Base-by-base conservation (phyloP, 2,113 vertebrate genomes). In the Phylloscopus trochilus region DNA sequence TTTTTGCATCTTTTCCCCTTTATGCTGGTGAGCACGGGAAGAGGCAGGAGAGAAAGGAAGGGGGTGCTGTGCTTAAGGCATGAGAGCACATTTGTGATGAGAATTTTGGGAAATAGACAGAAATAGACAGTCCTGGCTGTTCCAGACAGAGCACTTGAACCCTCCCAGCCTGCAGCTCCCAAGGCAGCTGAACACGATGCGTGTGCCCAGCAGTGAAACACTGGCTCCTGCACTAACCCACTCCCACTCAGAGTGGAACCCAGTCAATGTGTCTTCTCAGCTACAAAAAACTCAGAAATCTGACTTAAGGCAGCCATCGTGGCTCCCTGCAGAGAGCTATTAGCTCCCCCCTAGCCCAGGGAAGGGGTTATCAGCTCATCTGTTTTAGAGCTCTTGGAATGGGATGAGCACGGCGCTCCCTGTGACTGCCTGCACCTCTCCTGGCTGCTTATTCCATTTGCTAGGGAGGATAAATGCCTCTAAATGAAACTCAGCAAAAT, bases 161-260 rank as follows among this genome's bases (percentile, higher is more conserved):
- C 23, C 43, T n/a, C 0, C 0, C 18, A 81, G 53, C 30, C 59
- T 44, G 23, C 1, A 4, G 8, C 7, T 69, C 68, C 35, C 63
- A 30, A 39, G 15, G 67, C 43, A 90, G 51, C 33, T 8, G 1
- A 59, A 59, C 39, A 39, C 0, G 0, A 12, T 9, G 5, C 12
- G 51, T 37, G 52, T 37, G 46, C 9, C 11, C 55, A 46, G 64
- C n/a, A 74, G n/a, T 14, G 43, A 51, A 53, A 51, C 27, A 1
- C 15, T 20, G 49, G 7, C 21, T 74, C 24, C 73, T 81, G 8
- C 2, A 1, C 13, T 24, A 24, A 31, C 4, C 28, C 4, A 0
- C 5, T 37, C n/a, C 28, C 20, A 22, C 51, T 22, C 43, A 26
- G 43, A 44, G 12, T 2, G 3, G 33, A 6, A 33, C 22, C 3